Conservation (phyloP, 64 coral and sea anemone genomes). For the Stichodactyla helianthus region DNA sequence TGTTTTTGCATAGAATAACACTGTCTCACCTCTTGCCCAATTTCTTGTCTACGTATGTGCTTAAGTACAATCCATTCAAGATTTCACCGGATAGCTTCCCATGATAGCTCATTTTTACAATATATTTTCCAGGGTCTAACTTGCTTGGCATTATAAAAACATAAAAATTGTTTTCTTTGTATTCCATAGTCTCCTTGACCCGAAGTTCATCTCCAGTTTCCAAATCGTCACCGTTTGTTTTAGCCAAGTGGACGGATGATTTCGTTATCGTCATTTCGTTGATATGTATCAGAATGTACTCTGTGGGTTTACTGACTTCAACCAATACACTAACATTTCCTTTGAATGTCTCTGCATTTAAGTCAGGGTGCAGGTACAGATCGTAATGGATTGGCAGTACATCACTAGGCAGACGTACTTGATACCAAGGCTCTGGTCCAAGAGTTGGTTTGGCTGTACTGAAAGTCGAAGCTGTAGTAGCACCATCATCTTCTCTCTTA, state of each 20-base stretch:
- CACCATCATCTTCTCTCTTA: neutral
- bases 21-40: slow-evolving; percentile 39
- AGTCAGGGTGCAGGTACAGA: slow-evolving; percentile 48
- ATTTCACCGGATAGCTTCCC: slow-evolving; percentile 46
- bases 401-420: slow-evolving; percentile 7
- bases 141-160: slow-evolving; percentile 57
- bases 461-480: neutral
- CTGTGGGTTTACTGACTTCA: slow-evolving; percentile 33
- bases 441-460: neutral
- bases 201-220: neutral
- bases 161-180: slow-evolving; percentile 67
- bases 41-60: slow-evolving; percentile 63
- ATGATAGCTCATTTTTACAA: slow-evolving; percentile 54
- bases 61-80: slow-evolving; percentile 89
- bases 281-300: slow-evolving; percentile 77
- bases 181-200: slow-evolving; percentile 32
- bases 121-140: slow-evolving; percentile 59
- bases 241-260: slow-evolving; percentile 18
- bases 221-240: neutral
- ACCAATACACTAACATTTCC: slow-evolving; percentile 46
- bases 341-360: slow-evolving; percentile 45
- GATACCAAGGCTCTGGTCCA: slow-evolving; percentile 24
- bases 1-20: neutral
- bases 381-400: neutral
- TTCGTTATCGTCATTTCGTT: slow-evolving; percentile 63